Evolutionary conservation across 2,888 invertebrate species (phyloP), one percentile per base, ranked within the genome.

Genomic region (Diogma glabrata): DNA sequence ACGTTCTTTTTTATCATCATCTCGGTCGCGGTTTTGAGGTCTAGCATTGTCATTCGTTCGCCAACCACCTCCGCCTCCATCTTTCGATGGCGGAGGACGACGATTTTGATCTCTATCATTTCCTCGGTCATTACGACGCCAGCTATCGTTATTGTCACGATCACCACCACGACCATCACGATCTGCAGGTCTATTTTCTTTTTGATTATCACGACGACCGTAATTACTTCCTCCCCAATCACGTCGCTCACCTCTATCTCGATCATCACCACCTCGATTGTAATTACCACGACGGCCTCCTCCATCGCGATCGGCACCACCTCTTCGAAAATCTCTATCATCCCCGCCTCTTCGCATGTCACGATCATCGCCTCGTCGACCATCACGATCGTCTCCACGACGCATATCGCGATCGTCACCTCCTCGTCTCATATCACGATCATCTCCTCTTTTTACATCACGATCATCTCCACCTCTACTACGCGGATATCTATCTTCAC

Each of bases 81-180:
- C 57, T 14, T 70, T 70, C 47, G n/a, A 67, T 64, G 5, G 67
- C 58, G 12, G 67, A 64, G 69, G 63, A 45, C 54, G 54, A 52
- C 54, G 52, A 23, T 51, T 54, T 6, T 49, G 23, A 7, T 50
- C 48, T 30, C 51, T 51, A 17, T 55, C 51, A 12, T 51, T 47
- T 19, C 52, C 38, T 45, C 46, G 36, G 8, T 47, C 52, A 10
- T 46, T 40, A 9, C 45, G 49, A 10, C 52, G 52, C 33, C 53
- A 50, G 14, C 26, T 22, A 30, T 40, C 46, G 19, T 46, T 43
- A 9, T 33, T 26, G 14, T 45, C 58, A 57, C 24, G 60, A 62
- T 17, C 60, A 59, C 4, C 49, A 43, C 50, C 55, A 51, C 53
- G 56, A 49, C 36, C 59, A 53, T 49, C 60, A 50, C 59, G 55